These are phyloP conservation scores for Nanorana parkeri DNA, from an alignment of 2,113 vertebrate species.

Conservation along the genomic window DNA sequence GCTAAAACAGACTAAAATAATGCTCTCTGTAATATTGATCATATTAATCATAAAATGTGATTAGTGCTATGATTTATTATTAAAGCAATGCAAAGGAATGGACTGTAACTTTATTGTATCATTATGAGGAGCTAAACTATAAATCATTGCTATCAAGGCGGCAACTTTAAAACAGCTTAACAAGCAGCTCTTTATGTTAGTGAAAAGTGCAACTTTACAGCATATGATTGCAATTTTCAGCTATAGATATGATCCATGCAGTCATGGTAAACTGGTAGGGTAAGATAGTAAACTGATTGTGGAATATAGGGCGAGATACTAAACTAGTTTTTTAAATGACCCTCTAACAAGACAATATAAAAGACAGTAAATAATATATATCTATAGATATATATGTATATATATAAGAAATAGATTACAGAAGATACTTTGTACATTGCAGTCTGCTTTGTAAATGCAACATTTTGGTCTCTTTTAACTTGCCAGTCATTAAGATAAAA, in stretches of 20 bases:
- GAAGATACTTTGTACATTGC: slow-evolving; percentile 1
- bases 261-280: neutral
- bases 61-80: too few species aligned
- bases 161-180: slow-evolving; percentile 48
- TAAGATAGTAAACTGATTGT: neutral
- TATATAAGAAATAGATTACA: neutral
- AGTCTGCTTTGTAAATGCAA: slow-evolving; percentile 13
- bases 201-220: neutral
- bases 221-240: neutral
- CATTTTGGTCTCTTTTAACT: slow-evolving; percentile 60
- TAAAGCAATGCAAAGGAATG: neutral
- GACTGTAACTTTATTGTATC: slow-evolving; percentile 14
- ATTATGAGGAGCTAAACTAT: slow-evolving; percentile 12
- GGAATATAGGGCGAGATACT: neutral
- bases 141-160: slow-evolving; percentile 43
- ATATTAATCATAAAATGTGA: too few species aligned
- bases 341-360: neutral
- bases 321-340: neutral
- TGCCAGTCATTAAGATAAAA: slow-evolving; percentile 64
- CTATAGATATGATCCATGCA: neutral
- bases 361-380: neutral
- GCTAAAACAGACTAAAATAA: too few species aligned
- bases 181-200: slow-evolving; percentile 3
- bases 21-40: too few species aligned
- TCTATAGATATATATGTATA: neutral